phyloP scores from a whole-genome alignment of 2,113 vertebrate genomes.

The Noctilio leporinus region DNA sequence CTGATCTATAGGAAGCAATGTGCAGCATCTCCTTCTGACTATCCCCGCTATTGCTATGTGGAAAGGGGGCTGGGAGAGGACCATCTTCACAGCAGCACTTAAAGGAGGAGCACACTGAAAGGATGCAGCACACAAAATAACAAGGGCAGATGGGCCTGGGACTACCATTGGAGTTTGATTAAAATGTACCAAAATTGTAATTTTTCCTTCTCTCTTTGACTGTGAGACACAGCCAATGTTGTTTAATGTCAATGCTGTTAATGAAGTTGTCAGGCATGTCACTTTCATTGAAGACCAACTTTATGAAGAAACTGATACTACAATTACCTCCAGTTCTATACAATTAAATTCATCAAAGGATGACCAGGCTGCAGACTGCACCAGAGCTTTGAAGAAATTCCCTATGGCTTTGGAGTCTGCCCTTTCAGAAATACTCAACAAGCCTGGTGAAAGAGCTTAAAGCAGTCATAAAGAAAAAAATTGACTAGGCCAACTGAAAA shows the following conservation, averaged over 20 bases:
- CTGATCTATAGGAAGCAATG: constrained; percentile 54
- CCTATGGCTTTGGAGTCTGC: constrained; percentile 73
- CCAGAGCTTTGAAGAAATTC: constrained; percentile 80
- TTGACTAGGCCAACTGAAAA: not conserved
- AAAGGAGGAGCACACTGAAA: constrained; percentile 9
- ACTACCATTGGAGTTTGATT: constrained; percentile 57
- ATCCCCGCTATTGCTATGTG: constrained; percentile 29
- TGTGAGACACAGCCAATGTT: constrained; percentile 72
- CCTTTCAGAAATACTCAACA: constrained; percentile 68
- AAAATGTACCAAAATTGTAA: constrained; percentile 70
- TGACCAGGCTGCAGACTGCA: constrained; percentile 73
- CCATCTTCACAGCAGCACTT: constrained; percentile 54
- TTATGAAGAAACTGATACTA: constrained; percentile 76
- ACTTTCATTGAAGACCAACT: constrained; percentile 77
- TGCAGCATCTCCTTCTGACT: constrained; percentile 39
- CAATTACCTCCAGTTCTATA: constrained; percentile 80
- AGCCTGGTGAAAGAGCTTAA: constrained; percentile 49
- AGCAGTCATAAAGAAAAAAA: constrained; percentile 22
- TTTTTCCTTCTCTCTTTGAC: constrained; percentile 65
- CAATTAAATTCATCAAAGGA: constrained; percentile 81
- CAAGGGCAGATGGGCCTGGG: constrained; percentile 52
- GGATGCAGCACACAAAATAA: constrained; percentile 20
- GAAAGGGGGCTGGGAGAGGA: constrained; percentile 30
- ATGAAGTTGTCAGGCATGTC: constrained; percentile 82
- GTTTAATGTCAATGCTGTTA: constrained; percentile 77